Percentiles rank a stretch among this genome's conserved stretches.
phyloP scores from a whole-genome alignment of 2,797 vertebrate genomes.

The Mallotus villosus region DNA sequence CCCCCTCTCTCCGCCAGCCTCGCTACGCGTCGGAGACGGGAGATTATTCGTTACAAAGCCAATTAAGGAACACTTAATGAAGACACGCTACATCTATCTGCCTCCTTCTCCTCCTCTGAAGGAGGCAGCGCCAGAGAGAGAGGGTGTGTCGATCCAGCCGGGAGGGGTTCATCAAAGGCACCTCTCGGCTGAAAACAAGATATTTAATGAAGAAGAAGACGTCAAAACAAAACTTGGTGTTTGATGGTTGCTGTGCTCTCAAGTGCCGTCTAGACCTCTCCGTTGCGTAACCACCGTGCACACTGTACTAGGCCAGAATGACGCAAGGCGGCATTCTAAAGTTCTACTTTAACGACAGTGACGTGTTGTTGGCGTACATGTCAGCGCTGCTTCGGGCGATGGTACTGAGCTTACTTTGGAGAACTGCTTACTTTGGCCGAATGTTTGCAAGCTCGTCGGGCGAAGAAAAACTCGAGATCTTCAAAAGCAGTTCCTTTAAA shows the following conservation, averaged over 20 bases:
- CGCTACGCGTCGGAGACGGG: slow-evolving; percentile 53
- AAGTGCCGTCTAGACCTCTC: slow-evolving; percentile 8
- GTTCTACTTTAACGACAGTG: slow-evolving; percentile 12
- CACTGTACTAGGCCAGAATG: slow-evolving; percentile 8
- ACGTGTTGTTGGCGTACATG: slow-evolving; percentile 16
- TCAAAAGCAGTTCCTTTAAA: too few relatives aligned
- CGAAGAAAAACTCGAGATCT: slow-evolving; percentile 30
- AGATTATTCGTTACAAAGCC: slow-evolving; percentile 69
- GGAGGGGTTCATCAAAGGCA: slow-evolving; percentile 41
- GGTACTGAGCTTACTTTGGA: not conserved
- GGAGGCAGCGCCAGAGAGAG: slow-evolving; percentile 45
- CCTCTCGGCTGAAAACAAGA: slow-evolving; percentile 28
- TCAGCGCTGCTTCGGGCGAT: too few relatives aligned
- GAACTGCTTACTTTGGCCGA: slow-evolving; percentile 31
- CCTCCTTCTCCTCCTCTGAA: slow-evolving; percentile 52
- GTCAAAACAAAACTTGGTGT: slow-evolving; percentile 20
- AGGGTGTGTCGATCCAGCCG: slow-evolving; percentile 50
- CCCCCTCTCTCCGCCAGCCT: slow-evolving; percentile 59
- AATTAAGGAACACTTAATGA: slow-evolving; percentile 73
- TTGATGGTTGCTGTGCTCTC: slow-evolving; percentile 29
- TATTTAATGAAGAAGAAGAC: slow-evolving; percentile 25
- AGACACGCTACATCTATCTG: slow-evolving; percentile 52
- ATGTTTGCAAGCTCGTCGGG: slow-evolving; percentile 43
- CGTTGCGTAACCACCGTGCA: slow-evolving; percentile 9
- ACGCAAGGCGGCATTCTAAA: slow-evolving; percentile 30